Conservation (phyloP, 2,797 vertebrate species). For the Ciconia nigra region DNA sequence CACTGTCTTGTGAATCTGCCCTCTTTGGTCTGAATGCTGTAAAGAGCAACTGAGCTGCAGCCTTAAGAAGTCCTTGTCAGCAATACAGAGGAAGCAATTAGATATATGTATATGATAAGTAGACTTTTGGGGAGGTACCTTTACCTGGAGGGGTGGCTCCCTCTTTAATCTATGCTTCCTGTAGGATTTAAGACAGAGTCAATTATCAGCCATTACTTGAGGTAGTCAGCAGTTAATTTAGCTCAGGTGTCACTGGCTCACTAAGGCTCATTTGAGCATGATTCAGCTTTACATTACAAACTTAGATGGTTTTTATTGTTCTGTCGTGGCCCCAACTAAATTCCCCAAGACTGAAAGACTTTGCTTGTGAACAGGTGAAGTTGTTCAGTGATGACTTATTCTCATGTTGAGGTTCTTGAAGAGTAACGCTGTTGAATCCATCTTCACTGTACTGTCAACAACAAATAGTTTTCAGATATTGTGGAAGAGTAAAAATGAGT, state of each 20-base stretch:
- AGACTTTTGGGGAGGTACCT: neutral
- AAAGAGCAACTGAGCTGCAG: neutral
- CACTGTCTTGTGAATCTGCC: neutral
- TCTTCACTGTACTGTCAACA: neutral
- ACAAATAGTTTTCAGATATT: neutral
- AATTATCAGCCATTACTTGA: neutral
- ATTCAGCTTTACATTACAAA: neutral
- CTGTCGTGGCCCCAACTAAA: neutral
- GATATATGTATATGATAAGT: neutral
- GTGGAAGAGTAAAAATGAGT: neutral
- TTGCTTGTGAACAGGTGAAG: neutral
- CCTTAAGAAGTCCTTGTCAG: neutral
- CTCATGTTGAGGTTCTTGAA: neutral
- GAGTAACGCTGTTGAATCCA: neutral
- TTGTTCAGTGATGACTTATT: neutral
- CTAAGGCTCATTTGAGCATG: neutral
- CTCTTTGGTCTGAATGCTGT: neutral
- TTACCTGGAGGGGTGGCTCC: neutral
- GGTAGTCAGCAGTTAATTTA: neutral
- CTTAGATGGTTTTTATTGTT: neutral
- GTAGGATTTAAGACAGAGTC: neutral
- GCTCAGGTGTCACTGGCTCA: neutral
- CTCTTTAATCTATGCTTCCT: neutral
- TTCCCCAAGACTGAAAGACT: neutral
- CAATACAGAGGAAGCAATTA: neutral